Conservation (phyloP, 2,113 vertebrate genomes). For the Siniperca chuatsi region DNA sequence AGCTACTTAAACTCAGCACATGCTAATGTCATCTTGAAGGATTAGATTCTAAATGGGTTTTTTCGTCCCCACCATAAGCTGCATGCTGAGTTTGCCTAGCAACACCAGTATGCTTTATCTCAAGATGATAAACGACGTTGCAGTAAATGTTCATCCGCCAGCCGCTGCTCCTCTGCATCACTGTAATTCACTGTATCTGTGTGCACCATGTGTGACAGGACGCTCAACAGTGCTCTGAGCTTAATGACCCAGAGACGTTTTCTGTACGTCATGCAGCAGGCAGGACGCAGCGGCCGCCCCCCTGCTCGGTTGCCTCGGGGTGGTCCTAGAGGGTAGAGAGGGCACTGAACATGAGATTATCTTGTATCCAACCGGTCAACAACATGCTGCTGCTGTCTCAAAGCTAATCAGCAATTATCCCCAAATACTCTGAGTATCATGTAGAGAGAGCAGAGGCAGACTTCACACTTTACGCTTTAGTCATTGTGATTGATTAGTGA, state of each 20-base stretch:
- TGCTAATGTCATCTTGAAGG: slow-evolving; percentile 85
- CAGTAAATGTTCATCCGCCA: slow-evolving; percentile 45
- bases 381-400: slow-evolving; percentile 44
- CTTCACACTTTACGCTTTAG: background rate
- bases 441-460: slow-evolving; percentile 15
- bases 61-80: slow-evolving; percentile 76
- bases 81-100: slow-evolving; percentile 70
- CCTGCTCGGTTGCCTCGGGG: slow-evolving; percentile 18
- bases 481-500: slow-evolving; percentile 41
- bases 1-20: slow-evolving; percentile 84
- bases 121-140: slow-evolving; percentile 61
- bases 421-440: slow-evolving; percentile 39
- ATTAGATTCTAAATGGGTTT: slow-evolving; percentile 84
- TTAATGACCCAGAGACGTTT: slow-evolving; percentile 20
- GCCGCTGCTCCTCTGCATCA: slow-evolving; percentile 40
- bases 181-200: slow-evolving; percentile 41
- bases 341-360: slow-evolving; percentile 62
- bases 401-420: slow-evolving; percentile 64
- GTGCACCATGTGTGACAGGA: slow-evolving; percentile 37
- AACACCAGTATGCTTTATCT: slow-evolving; percentile 73
- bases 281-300: background rate
- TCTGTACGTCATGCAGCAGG: background rate
- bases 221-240: background rate
- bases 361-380: slow-evolving; percentile 57
- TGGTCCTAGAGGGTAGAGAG: slow-evolving; percentile 28